A percentile compares a stretch with the other conserved stretches of the same genome.
These are phyloP conservation scores for Agrotis clavis DNA, from an alignment of 2,888 invertebrate genomes.

Conservation along the genomic window DNA sequence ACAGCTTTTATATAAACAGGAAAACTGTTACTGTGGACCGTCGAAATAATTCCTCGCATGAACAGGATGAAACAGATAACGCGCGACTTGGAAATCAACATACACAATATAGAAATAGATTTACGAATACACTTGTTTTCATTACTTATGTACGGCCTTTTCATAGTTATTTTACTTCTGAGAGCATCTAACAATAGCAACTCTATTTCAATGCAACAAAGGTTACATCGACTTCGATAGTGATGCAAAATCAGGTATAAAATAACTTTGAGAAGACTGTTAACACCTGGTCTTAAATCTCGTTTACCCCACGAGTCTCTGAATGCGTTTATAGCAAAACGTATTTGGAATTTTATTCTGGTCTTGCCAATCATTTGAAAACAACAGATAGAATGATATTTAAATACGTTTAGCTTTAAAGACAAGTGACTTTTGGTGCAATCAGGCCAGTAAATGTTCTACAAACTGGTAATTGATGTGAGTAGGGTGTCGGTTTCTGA, in stretches of 20 bases:
- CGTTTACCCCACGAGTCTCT: not conserved
- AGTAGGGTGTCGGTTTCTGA: constrained; percentile 35
- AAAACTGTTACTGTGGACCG: constrained; percentile 51
- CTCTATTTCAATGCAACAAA: not conserved
- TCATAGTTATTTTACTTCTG: not conserved
- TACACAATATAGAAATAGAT: constrained; percentile 40
- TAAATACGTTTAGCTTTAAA: not conserved
- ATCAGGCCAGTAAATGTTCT: constrained; percentile 22
- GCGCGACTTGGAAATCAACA: constrained; percentile 56
- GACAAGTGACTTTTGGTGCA: not conserved
- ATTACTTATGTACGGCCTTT: not conserved
- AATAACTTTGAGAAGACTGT: constrained; percentile 1
- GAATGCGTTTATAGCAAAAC: not conserved
- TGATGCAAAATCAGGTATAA: not conserved
- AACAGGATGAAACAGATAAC: constrained; percentile 43
- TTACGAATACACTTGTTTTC: constrained; percentile 17
- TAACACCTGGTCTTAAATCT: not conserved
- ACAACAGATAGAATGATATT: too few species aligned
- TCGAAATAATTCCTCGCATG: constrained; percentile 49
- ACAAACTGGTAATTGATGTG: constrained; percentile 46
- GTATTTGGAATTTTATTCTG: not conserved
- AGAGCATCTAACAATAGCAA: not conserved
- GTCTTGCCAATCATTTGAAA: not conserved
- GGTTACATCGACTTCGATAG: too few species aligned
- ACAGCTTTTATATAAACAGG: constrained; percentile 35